These are phyloP conservation scores for Tokudaia tokunoshimensis DNA, from an alignment of 2,797 vertebrate species.

Conservation along the genomic window DNA sequence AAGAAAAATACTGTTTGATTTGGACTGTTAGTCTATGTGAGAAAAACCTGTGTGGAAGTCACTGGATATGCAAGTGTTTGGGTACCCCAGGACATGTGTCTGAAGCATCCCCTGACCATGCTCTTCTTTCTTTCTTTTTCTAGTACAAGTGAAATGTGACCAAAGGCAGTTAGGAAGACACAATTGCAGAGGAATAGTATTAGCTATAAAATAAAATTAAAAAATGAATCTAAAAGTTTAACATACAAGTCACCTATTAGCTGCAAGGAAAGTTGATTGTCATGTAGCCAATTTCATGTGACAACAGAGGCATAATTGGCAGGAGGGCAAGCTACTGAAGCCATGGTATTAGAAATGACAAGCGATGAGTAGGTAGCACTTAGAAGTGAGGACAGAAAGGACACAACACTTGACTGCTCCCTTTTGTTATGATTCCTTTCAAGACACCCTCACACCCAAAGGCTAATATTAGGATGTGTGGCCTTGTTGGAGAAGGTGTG, in stretches of 20 bases:
- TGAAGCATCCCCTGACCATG: accelerated
- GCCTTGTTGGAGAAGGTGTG: background rate
- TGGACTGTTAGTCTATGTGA: background rate
- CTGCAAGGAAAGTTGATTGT: background rate
- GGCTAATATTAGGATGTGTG: background rate
- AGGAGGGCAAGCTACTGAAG: background rate
- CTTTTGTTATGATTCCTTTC: constrained; percentile 8
- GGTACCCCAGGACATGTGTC: background rate
- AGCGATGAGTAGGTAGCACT: background rate
- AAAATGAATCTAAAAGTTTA: background rate
- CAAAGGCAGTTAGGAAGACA: background rate
- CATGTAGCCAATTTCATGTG: background rate
- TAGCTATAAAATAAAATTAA: background rate
- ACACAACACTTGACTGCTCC: background rate
- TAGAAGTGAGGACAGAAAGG: background rate
- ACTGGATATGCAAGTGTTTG: accelerated
- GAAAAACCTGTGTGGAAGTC: background rate
- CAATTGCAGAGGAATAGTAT: background rate
- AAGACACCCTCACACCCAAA: constrained; percentile 22
- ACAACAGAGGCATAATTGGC: background rate
- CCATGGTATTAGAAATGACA: background rate
- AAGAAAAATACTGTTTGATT: background rate
- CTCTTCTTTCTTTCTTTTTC: background rate
- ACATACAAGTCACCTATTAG: background rate
- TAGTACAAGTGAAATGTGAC: background rate